A percentile compares a stretch with the other conserved stretches of the same genome.
Evolutionary conservation across 2,888 invertebrate species (phyloP).

Genomic region (Metopia argyrocephala): DNA sequence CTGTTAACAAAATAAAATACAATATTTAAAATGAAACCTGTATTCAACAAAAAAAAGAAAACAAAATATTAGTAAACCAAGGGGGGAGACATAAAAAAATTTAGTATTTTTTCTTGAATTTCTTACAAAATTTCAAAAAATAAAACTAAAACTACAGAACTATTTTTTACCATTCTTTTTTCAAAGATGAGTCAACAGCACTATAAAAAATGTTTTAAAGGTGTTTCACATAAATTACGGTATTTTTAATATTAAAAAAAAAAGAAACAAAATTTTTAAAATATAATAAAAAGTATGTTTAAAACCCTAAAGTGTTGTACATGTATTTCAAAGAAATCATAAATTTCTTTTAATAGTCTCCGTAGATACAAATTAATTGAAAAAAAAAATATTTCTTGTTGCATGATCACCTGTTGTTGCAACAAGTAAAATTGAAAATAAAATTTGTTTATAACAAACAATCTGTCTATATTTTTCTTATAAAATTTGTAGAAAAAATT

Average conservation of each 20-base stretch:
- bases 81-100: not conserved
- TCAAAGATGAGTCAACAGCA: conserved; percentile 58
- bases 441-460: too few species aligned
- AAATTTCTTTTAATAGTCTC: not conserved
- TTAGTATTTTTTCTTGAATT: not conserved
- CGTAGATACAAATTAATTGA: conserved; percentile 5
- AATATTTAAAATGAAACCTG: conserved; percentile 41
- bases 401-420: conserved; percentile 48
- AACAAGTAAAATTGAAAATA: conserved; percentile 23
- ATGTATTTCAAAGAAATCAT: conserved; percentile 30
- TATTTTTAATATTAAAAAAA: not conserved
- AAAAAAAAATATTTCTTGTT: conserved; percentile 34
- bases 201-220: conserved; percentile 56
- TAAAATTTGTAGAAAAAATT: too few species aligned
- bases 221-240: conserved; percentile 21
- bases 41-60: conserved; percentile 30
- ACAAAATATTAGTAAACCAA: not conserved
- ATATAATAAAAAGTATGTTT: not conserved
- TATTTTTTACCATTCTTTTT: not conserved
- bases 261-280: conserved; percentile 26
- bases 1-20: conserved; percentile 10
- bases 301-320: too few species aligned
- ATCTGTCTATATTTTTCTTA: too few species aligned
- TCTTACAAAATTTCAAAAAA: conserved; percentile 19
- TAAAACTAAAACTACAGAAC: not conserved